phyloP scores from a whole-genome alignment of 2,797 vertebrate genomes.

The Spinus pinus region DNA sequence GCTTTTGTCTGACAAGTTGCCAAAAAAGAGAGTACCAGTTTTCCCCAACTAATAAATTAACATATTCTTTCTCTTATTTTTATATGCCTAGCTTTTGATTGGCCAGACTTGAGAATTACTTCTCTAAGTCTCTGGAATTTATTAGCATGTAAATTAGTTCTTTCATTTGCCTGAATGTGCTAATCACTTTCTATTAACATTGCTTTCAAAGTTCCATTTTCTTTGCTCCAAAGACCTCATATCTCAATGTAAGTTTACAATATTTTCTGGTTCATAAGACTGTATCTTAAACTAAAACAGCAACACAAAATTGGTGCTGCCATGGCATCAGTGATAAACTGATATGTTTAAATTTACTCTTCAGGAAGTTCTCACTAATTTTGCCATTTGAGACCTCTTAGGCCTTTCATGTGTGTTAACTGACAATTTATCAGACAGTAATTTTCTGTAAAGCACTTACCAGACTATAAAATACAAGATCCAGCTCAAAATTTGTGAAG shows the following conservation, averaged over 20 bases:
- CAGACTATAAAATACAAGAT: not conserved
- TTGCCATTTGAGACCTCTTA: not conserved
- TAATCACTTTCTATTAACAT: not conserved
- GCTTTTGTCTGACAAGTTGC: not conserved
- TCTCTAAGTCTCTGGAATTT: not conserved
- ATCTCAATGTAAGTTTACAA: not conserved
- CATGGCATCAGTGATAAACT: not conserved
- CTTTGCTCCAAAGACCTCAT: not conserved
- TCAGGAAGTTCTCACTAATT: not conserved
- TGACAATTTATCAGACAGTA: not conserved
- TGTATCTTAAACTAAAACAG: not conserved
- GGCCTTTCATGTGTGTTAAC: not conserved
- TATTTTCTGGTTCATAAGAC: not conserved
- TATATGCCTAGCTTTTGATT: not conserved
- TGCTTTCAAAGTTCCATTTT: slow-evolving; percentile 27
- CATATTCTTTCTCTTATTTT: not conserved
- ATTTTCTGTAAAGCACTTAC: not conserved
- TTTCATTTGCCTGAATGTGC: not conserved
- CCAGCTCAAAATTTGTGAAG: not conserved
- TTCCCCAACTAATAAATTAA: not conserved
- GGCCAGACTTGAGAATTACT: not conserved
- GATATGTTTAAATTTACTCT: not conserved
- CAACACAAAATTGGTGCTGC: not conserved
- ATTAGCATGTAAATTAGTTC: not conserved
- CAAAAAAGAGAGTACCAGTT: not conserved